Base-by-base conservation (phyloP, 2,888 invertebrate genomes). In the Cremastinae sp. region DNA sequence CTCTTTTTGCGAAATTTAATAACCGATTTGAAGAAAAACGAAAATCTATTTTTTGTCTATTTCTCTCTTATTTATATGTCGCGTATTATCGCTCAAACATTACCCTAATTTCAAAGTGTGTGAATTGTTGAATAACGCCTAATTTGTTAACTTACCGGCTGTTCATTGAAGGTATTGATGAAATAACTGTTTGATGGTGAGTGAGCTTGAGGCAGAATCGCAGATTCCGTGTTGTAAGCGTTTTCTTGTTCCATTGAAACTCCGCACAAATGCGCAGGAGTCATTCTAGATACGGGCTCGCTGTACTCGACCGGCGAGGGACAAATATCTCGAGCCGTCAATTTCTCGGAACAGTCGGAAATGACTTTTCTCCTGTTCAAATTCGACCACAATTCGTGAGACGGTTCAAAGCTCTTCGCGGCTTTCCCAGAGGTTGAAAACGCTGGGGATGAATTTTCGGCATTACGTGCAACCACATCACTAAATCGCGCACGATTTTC, bases 401-500 rank as follows among this genome's bases (percentile, higher is more conserved):
- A 18, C 38, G 59, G 70, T 16, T 64, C 59, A 20, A 75, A 79
- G 51, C 78, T 71, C 59, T 81, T 81, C 53, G 84, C 80, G 53
- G 78, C 77, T 68, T 88, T 85, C 22, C 76, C 77, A 20, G 79
- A 80, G 14, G 79, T 79, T 18, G 83, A 80, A 69, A 85, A 83
- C 20, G 79, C 83, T 10, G 86, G 84, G 14, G 83, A 85, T 12
- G 83, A 56, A 28, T 84, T 84, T 43, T 89, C 89, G 58, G 92
- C 92, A 80, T 86, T 92, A 9, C 92, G 87, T 0, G 93, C 92
- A 0, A 93, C 93, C 0, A 93, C 92, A 79, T 93, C 92, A 78
- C 93, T 93, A 82, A 93, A 93, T 43, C 91, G 91, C 0, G 92
- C 92, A 59, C 91, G 86, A 78, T 91, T 92, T 83, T 92, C 92